A percentile compares a stretch with the other conserved stretches of the same genome.
Conservation (phyloP, 1,140 invertebrate genomes). For the Dinoponera quadriceps region DNA sequence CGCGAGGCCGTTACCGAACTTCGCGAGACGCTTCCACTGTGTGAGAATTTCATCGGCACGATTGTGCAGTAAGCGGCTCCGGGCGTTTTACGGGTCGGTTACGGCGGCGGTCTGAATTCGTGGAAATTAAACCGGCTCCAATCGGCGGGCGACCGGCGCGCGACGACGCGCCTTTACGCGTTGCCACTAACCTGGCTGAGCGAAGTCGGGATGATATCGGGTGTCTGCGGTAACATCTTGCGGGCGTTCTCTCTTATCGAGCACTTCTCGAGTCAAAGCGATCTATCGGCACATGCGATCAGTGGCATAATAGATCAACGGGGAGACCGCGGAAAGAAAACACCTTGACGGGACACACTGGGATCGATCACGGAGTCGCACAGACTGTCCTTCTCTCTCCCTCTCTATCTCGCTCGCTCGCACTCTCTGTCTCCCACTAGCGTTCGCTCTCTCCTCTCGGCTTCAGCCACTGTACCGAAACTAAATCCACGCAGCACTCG, state of each 20-base stretch:
- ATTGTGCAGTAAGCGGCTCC: no score
- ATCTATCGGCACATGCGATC: slow-evolving; percentile 56
- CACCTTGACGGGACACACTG: slow-evolving; percentile 65
- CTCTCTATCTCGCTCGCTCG: slow-evolving; percentile 7
- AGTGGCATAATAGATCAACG: slow-evolving; percentile 66
- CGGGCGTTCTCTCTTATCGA: slow-evolving; percentile 27
- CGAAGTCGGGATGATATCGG: slow-evolving; percentile 81
- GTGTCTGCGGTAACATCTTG: slow-evolving; percentile 81
- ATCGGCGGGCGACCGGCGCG: slow-evolving; percentile 8
- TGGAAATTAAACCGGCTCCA: slow-evolving; percentile 16
- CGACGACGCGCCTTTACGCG: background rate
- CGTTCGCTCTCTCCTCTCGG: background rate
- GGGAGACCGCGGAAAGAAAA: slow-evolving; percentile 49
- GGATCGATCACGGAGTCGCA: slow-evolving; percentile 70
- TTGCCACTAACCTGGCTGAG: slow-evolving; percentile 77
- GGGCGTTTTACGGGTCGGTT: background rate
- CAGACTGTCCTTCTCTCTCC: slow-evolving; percentile 25
- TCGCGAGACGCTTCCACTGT: no score
- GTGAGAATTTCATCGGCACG: no score
- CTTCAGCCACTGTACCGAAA: slow-evolving; percentile 12
- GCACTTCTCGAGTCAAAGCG: slow-evolving; percentile 67
- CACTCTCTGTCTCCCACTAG: background rate
- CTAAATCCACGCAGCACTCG: slow-evolving; percentile 33
- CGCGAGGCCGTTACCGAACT: background rate
- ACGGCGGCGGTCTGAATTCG: background rate